Evolutionary conservation across 2,888 invertebrate species (phyloP), one percentile per base, ranked within the genome.

Genomic region (Chaitophorus viminalis): DNA sequence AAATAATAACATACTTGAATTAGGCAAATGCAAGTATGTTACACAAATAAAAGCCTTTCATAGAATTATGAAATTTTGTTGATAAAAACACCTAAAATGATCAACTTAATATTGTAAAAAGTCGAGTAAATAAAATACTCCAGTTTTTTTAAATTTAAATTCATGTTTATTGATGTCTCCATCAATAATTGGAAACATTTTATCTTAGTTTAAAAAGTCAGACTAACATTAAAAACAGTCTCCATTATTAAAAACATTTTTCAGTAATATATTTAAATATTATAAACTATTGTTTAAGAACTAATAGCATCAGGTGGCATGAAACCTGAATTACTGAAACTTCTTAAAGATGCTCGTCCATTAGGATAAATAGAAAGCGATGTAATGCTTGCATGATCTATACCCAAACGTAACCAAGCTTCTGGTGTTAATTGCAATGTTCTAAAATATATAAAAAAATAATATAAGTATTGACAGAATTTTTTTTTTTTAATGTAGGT

Each of bases 341-440:
- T 92, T 60, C 95, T 93, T 1, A 99, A 93, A 2, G 95, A 93
- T 31, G 99, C 98, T 90, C 96, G 93, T 0, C 99, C 99, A 91
- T 94, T 95, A 0, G 98, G 96, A 83, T 94, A 93, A 90, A 99
- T 96, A 4, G 94, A 94, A 1, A 99, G 91, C 96, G 97, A 97
- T 0, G 99, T 99, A 89, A 99, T 95, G 89, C 98, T 98, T 39
- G 95, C 97, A 91, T 99, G 96, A 92, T 96, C 96, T 54, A 99
- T 93, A 21, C 95, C 95, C 91, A 99, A 94, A 88, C 99, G 94
- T 21, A 99, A 93, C 99, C 99, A 99, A 3, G 96, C 99, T 92
- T 99, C 99, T 0, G 98, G 96, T 0, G 99, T 99, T 91, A 99
- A 96, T 92, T 99, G 99, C 72, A 99, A 93, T 0, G 98, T 98